Percentiles rank a stretch among this genome's conserved stretches.
phyloP scores from a whole-genome alignment of 2,888 invertebrate genomes.

The Neoitamus cyanurus region DNA sequence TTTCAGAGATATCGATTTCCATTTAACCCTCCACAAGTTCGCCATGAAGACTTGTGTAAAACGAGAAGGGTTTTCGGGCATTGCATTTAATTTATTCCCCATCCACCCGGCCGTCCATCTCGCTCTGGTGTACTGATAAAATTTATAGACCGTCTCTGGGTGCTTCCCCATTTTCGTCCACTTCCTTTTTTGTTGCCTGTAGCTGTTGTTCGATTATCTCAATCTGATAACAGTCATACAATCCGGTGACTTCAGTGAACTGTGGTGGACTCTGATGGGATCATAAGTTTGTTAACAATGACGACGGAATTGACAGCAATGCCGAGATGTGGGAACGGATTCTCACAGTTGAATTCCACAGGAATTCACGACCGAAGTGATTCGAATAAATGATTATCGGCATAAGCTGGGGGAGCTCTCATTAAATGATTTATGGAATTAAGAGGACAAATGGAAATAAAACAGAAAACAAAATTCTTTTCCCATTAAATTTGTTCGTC shows the following conservation, averaged over 20 bases:
- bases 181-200: neutral
- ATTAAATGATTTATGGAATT: neutral
- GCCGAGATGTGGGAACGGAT: neutral
- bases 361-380: neutral
- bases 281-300: slow-evolving; percentile 11
- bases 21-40: slow-evolving; percentile 36
- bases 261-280: neutral
- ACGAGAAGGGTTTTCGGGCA: slow-evolving; percentile 22
- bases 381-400: neutral
- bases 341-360: neutral
- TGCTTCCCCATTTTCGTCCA: neutral
- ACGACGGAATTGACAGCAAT: neutral
- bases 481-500: neutral
- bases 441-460: neutral
- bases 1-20: slow-evolving; percentile 38
- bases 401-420: neutral
- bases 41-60: slow-evolving; percentile 32
- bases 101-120: neutral
- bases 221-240: neutral
- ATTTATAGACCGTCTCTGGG: neutral
- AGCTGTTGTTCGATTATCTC: neutral
- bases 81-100: slow-evolving; percentile 35
- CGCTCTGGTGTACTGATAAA: neutral
- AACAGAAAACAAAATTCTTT: neutral
- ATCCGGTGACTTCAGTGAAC: neutral